Evolutionary conservation across 2,888 invertebrate species (phyloP).

Genomic region (Mythimna pallens): DNA sequence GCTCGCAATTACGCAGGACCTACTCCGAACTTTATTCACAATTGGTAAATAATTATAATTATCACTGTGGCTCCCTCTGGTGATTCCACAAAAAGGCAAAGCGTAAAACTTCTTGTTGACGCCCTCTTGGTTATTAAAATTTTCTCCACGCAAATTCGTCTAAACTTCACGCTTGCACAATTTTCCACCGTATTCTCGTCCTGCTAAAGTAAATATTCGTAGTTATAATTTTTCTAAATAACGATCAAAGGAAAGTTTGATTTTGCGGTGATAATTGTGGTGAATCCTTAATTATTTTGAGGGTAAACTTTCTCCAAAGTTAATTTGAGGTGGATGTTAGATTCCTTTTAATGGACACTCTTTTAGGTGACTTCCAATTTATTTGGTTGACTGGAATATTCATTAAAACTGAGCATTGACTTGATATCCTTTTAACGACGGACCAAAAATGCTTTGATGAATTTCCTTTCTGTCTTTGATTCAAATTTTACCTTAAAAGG

Average conservation of each 20-base stretch:
- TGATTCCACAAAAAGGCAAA: conserved; percentile 87
- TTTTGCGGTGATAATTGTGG: conserved; percentile 90
- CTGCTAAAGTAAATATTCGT: conserved; percentile 75
- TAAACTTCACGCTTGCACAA: conserved; percentile 70
- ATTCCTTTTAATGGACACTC: conserved; percentile 89
- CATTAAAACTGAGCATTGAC: conserved; percentile 82
- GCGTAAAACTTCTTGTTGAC: conserved; percentile 83
- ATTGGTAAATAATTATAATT: conserved; percentile 90
- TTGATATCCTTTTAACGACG: conserved; percentile 78
- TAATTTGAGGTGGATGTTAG: conserved; percentile 88
- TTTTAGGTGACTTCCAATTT: conserved; percentile 89
- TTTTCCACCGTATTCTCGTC: conserved; percentile 71
- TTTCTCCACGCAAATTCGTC: conserved; percentile 78
- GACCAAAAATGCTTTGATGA: conserved; percentile 75
- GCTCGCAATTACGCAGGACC: conserved; percentile 83
- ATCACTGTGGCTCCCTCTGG: conserved; percentile 85
- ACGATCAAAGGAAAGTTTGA: conserved; percentile 89
- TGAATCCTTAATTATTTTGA: conserved; percentile 90
- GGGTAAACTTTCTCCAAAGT: conserved; percentile 89
- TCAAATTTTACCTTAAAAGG: conserved; percentile 57
- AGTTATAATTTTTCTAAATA: conserved; percentile 74
- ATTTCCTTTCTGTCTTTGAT: conserved; percentile 65
- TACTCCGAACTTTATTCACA: conserved; percentile 84
- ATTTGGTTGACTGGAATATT: conserved; percentile 86
- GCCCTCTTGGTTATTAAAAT: conserved; percentile 88